Evolutionary conservation across 2,113 vertebrate genomes (phyloP).

Genomic region (Entomyzon cyanotis): DNA sequence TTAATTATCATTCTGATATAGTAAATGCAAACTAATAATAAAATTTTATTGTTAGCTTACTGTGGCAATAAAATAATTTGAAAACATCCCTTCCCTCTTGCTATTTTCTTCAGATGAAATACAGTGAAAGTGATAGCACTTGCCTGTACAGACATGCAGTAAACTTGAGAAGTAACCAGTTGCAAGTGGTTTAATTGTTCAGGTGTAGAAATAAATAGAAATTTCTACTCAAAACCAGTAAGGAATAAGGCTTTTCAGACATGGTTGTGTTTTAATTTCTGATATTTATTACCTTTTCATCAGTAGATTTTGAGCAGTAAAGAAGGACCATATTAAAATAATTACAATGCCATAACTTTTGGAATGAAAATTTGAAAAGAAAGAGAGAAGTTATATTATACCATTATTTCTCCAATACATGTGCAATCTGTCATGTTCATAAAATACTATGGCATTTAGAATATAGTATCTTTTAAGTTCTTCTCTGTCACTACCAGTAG

Average conservation of each 20-base stretch:
- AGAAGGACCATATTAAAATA: neutral
- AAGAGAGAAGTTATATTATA: neutral
- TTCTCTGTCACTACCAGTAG: neutral
- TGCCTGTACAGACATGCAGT: neutral
- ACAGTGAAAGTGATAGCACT: neutral
- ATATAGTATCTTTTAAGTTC: neutral
- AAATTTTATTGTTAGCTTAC: neutral
- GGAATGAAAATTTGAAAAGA: neutral
- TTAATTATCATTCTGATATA: neutral
- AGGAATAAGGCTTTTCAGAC: neutral
- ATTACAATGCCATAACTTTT: neutral
- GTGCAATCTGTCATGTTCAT: neutral
- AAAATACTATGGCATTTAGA: neutral
- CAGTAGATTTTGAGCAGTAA: neutral
- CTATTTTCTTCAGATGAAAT: neutral
- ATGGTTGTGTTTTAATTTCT: neutral
- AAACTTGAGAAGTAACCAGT: neutral
- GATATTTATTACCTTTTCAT: neutral
- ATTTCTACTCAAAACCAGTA: neutral
- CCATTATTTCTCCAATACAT: neutral
- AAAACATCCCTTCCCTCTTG: neutral
- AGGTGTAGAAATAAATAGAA: neutral
- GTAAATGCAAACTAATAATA: neutral
- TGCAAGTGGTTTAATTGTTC: neutral
- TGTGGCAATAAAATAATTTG: neutral